A percentile compares a stretch with the other conserved stretches of the same genome.
These are phyloP conservation scores for Nymphicus hollandicus DNA, from an alignment of 2,113 vertebrate genomes.

Conservation along the genomic window DNA sequence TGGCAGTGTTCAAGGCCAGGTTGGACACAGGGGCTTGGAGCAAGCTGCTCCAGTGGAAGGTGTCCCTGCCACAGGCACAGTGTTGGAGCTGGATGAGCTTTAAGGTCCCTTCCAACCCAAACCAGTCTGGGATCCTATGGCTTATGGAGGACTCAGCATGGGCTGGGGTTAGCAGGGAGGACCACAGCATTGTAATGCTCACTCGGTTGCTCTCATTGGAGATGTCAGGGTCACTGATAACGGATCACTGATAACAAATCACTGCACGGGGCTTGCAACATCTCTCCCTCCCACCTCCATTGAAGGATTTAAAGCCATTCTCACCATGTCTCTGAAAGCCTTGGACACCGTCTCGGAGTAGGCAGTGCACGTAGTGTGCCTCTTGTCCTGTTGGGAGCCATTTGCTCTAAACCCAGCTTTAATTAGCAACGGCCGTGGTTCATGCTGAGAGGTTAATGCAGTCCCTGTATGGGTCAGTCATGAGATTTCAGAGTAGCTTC, in stretches of 20 bases:
- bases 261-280: background rate
- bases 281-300: background rate
- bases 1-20: too few species aligned
- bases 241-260: background rate
- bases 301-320: background rate
- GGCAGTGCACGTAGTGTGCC: accelerated
- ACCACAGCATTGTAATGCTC: background rate
- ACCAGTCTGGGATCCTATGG: background rate
- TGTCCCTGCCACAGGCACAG: too few species aligned
- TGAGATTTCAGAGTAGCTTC: background rate
- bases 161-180: background rate
- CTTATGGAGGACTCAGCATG: too few species aligned
- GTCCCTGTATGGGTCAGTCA: background rate
- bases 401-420: background rate
- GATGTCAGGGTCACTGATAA: background rate
- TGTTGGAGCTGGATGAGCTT: background rate
- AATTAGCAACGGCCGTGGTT: background rate
- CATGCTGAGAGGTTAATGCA: background rate
- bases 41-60: too few species aligned
- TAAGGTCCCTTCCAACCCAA: background rate
- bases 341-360: background rate
- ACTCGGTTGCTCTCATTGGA: background rate
- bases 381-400: background rate
- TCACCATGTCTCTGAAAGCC: background rate
- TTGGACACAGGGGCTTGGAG: too few species aligned